Base-by-base conservation (phyloP, 2,113 vertebrate genomes). In the Rhinopomastus cyanomelas region DNA sequence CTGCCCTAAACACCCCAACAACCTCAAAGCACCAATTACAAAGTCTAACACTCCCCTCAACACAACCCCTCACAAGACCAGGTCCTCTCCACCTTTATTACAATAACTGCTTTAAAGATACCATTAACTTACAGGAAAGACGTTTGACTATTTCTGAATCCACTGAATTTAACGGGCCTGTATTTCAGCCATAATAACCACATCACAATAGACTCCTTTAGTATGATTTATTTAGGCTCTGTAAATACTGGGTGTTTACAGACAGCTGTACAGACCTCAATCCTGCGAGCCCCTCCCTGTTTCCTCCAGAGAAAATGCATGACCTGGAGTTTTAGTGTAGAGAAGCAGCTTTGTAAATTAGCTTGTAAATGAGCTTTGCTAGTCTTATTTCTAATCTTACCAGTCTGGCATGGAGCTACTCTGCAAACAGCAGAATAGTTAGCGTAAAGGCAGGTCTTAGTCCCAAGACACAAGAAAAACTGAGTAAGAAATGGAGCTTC, bases 381-480 rank as follows among this genome's bases (percentile, higher is more conserved):
- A 52, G 73, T 81, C 86, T 96, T 84, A 94, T 84, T 65, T 86
- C 66, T 90, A 84, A 95, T 86, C 90, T 86, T 65, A 68, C 36
- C 32, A 72, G 84, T 72, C 77, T 87, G 81, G 30, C 53, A 74
- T 18, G 64, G 29, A 64, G 44, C 42, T 67, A 34, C 94, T 64
- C 29, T 21, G 53, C 68, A 94, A 93, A 85, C 39, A 78, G 52
- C 44, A 72, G 15, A 90, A 67, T 1, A 57, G n/a, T 36, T 76
- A 68, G 6, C 13, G 51, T 30, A 49, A 87, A 85, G 42, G 79
- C 39, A 69, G 0, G 2, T 37, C 79, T 76, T 69, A 22, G 11
- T 80, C 23, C 80, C 73, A 81, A 82, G 46, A 85, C 9, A 61
- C 10, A 57, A 82, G 32, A 85, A 76, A 89, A 20, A 21, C 19